Base-by-base conservation (phyloP, 1,140 invertebrate species). In the Galleria mellonella region DNA sequence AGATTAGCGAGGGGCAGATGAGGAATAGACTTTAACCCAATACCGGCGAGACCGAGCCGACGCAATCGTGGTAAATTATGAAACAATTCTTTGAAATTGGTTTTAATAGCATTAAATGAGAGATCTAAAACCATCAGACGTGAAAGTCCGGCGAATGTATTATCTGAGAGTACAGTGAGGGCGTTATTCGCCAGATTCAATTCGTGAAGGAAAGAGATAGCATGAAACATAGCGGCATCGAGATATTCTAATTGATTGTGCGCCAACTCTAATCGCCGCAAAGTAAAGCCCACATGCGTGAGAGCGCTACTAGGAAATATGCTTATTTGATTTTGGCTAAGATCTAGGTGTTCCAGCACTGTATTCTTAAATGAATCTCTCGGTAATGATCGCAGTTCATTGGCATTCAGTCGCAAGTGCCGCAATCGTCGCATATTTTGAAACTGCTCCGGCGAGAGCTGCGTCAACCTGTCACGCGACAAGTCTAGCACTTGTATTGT, bases 81-180 rank as follows among this genome's bases (percentile, higher is more conserved):
- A 62, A 96, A 95, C n/a, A 96, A 87, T 74, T 96, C 94, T 60
- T 95, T 95, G 63, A 95, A 94, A 79, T 96, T 96, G 30, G 94
- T 93, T 53, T 94, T 90, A 47, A 89, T 84, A 9, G 89, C 87
- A 76, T 97, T 97, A 40, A 89, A 90, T 28, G 93, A 93, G 1
- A 97, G 83, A 75, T 96, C 94, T 44, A 97, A 78, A 51, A 89
- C 90, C 33, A 94, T 89, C 15, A 97, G 86, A 51, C 91, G 92
- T 12, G 90, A 91, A 5, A 97, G 86, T 54, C 94, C 93, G 0
- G 92, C 92, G 74, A 97, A 97, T 1, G 95, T 94, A 69, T 96
- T 96, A 72, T 97, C 95, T 0, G 95, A 94, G 29, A 97, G 75
- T 41, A 95, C 94, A 0, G 92, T 94, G 13, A 97, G 88, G 59